phyloP scores from a whole-genome alignment of 2,888 invertebrate species.

The Coleophora flavipennella region DNA sequence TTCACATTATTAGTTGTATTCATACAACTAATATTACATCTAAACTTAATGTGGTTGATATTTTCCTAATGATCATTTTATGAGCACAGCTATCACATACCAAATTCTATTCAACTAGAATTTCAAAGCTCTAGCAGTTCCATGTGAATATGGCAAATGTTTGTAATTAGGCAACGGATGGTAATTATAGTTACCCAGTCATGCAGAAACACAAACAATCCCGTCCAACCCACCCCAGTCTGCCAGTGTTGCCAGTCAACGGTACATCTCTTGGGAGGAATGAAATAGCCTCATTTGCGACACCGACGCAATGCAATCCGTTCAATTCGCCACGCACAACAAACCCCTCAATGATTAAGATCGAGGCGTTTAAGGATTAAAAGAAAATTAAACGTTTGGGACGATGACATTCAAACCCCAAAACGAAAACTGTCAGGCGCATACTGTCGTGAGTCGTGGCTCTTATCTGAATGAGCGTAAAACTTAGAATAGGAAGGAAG shows the following conservation, averaged over 20 bases:
- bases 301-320: slow-evolving; percentile 68
- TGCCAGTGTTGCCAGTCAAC: slow-evolving; percentile 21
- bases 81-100: too few species aligned
- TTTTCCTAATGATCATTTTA: too few species aligned
- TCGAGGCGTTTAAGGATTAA: slow-evolving; percentile 64
- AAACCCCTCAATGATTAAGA: slow-evolving; percentile 63
- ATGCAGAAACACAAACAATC: slow-evolving; percentile 8
- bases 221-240: background rate
- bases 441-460: background rate
- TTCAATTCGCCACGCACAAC: slow-evolving; percentile 62
- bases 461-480: background rate
- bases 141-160: too few species aligned
- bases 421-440: slow-evolving; percentile 15
- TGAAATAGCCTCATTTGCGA: slow-evolving; percentile 68
- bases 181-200: slow-evolving; percentile 19
- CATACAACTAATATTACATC: too few species aligned
- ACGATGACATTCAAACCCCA: slow-evolving; percentile 49
- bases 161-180: too few species aligned
- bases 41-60: too few species aligned
- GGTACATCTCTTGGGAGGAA: slow-evolving; percentile 49
- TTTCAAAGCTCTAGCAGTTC: too few species aligned
- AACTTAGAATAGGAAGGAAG: background rate
- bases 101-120: too few species aligned
- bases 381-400: slow-evolving; percentile 68
- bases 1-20: too few species aligned